Percentiles rank a stretch among this genome's conserved stretches.
These are phyloP conservation scores for Rynchops niger DNA, from an alignment of 2,113 vertebrate species.

Conservation along the genomic window DNA sequence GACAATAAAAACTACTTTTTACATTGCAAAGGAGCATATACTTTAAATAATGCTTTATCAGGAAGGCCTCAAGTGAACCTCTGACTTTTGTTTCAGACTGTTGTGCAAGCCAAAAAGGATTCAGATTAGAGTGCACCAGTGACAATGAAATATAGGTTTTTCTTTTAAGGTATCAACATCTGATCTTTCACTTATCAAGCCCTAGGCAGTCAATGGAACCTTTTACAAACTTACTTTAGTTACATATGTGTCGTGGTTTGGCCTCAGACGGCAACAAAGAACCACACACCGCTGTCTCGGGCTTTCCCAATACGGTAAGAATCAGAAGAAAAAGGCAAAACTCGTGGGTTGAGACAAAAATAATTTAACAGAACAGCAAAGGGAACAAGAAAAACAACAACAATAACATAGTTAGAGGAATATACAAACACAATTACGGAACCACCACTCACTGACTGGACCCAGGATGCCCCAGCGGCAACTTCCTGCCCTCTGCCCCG, in stretches of 20 bases:
- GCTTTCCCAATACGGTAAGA: too few species aligned
- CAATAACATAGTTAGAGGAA: too few species aligned
- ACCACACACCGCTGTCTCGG: too few species aligned
- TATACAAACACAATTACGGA: too few species aligned
- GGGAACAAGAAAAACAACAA: too few species aligned
- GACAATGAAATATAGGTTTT: not conserved
- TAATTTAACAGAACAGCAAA: too few species aligned
- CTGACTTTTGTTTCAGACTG: not conserved
- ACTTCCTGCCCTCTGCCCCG: too few species aligned
- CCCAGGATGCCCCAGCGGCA: too few species aligned
- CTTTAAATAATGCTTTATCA: not conserved
- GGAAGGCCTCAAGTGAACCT: not conserved
- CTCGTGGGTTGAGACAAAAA: too few species aligned
- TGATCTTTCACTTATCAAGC: not conserved
- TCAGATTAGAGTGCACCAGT: not conserved
- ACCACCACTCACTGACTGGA: too few species aligned
- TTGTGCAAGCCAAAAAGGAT: not conserved
- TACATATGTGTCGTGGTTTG: not conserved
- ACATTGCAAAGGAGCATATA: not conserved
- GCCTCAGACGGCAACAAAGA: too few species aligned
- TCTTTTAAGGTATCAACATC: not conserved
- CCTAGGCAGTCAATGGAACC: not conserved
- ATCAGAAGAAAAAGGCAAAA: too few species aligned
- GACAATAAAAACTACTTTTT: not conserved
- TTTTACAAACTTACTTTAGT: not conserved